phyloP scores from a whole-genome alignment of 1,140 invertebrate genomes.

The Zeugodacus cucurbitae region DNA sequence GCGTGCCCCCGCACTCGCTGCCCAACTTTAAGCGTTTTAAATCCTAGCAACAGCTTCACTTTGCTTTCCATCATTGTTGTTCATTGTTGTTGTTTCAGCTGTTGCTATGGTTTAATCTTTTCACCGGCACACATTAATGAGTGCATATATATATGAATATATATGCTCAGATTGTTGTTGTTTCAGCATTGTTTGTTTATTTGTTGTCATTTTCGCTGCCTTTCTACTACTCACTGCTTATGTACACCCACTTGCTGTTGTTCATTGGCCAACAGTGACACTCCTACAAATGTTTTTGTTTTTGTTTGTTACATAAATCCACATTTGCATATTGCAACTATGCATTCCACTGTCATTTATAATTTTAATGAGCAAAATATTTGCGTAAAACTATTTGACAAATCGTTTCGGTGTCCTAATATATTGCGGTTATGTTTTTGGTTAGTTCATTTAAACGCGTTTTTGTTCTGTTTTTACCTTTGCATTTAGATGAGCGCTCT shows the following conservation, averaged over 20 bases:
- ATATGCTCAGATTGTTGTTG: background rate
- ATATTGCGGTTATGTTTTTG: background rate
- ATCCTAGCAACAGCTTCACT: background rate
- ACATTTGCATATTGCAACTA: background rate
- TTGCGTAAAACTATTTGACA: background rate
- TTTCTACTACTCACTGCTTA: background rate
- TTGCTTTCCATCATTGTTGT: background rate
- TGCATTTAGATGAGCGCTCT: no score
- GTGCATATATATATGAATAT: background rate
- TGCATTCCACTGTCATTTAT: background rate
- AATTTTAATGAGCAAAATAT: slow-evolving; percentile 30
- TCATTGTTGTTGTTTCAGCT: background rate
- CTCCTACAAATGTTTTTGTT: background rate
- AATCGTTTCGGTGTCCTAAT: background rate
- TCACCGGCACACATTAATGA: background rate
- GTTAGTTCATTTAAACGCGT: no score
- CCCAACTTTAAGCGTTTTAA: background rate
- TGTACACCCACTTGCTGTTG: background rate
- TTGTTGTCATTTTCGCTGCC: background rate
- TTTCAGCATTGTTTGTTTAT: slow-evolving; percentile 9
- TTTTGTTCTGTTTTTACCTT: no score
- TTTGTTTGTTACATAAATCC: background rate
- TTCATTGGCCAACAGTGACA: background rate
- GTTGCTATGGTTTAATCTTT: slow-evolving; percentile 28
- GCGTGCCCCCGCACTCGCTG: background rate